Percentiles rank a stretch among this genome's conserved stretches.
Conservation (phyloP, 2,113 vertebrate genomes). For the Picathartes gymnocephalus region DNA sequence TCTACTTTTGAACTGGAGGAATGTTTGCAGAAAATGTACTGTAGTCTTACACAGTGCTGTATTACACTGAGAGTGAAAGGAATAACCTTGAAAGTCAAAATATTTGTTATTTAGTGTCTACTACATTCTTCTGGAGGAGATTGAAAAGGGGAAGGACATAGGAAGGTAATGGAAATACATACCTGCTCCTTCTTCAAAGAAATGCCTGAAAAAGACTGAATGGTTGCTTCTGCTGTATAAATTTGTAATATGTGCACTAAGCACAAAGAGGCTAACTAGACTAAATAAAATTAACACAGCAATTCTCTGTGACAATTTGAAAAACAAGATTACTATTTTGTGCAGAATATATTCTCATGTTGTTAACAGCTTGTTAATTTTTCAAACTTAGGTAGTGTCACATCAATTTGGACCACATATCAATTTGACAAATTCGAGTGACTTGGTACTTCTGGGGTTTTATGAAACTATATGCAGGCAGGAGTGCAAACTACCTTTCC, state of each 20-base stretch:
- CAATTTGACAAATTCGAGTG: neutral
- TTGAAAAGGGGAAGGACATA: neutral
- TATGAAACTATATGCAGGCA: neutral
- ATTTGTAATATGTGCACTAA: neutral
- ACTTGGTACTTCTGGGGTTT: neutral
- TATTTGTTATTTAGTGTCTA: neutral
- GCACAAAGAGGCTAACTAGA: neutral
- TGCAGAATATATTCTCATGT: neutral
- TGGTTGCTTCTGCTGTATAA: neutral
- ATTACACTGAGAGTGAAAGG: neutral
- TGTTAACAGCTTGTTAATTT: neutral
- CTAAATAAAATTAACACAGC: neutral
- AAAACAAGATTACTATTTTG: neutral
- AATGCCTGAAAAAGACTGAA: neutral
- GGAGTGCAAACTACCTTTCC: neutral
- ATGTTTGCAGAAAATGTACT: neutral
- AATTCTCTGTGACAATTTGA: neutral
- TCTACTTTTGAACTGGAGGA: neutral
- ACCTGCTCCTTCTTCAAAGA: neutral
- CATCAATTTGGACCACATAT: neutral
- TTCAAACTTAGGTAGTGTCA: neutral
- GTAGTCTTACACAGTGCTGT: neutral
- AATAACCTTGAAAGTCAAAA: neutral
- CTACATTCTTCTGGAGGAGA: neutral
- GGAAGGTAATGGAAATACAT: neutral